phyloP scores from a whole-genome alignment of 2,888 invertebrate species.

The Tenthredo scrophulariae region DNA sequence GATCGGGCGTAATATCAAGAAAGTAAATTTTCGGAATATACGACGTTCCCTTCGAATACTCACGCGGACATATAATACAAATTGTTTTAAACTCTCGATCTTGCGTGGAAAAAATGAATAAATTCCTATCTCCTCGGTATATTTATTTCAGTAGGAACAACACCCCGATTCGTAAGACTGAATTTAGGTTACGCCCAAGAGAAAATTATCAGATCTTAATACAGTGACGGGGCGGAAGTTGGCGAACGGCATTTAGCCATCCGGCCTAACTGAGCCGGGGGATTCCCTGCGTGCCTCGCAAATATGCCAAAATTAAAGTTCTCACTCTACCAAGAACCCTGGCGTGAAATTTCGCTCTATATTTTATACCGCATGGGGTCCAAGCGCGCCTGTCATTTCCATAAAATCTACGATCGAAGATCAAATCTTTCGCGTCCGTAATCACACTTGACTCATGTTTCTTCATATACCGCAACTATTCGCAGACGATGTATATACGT shows the following conservation, averaged over 20 bases:
- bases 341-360: slow-evolving; percentile 41
- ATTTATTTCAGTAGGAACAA: slow-evolving; percentile 17
- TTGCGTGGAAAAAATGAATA: slow-evolving; percentile 45
- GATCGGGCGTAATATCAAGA: slow-evolving; percentile 5
- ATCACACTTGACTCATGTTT: slow-evolving; percentile 61
- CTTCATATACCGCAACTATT: not conserved
- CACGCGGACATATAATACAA: slow-evolving; percentile 22
- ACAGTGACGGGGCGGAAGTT: slow-evolving; percentile 42
- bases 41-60: not conserved
- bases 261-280: slow-evolving; percentile 36
- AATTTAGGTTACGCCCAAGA: slow-evolving; percentile 15
- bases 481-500: not conserved
- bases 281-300: slow-evolving; percentile 52
- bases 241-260: slow-evolving; percentile 49
- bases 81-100: slow-evolving; percentile 38
- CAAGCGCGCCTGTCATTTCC: slow-evolving; percentile 4
- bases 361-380: slow-evolving; percentile 34
- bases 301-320: slow-evolving; percentile 53
- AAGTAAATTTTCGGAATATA: slow-evolving; percentile 34
- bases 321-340: slow-evolving; percentile 19
- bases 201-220: slow-evolving; percentile 50
- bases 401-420: slow-evolving; percentile 30
- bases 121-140: slow-evolving; percentile 22
- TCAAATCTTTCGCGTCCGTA: slow-evolving; percentile 63
- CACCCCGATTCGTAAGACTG: slow-evolving; percentile 19